Evolutionary conservation across 2,888 invertebrate species (phyloP), one percentile per base, ranked within the genome.

Genomic region (Adela reaumurella): DNA sequence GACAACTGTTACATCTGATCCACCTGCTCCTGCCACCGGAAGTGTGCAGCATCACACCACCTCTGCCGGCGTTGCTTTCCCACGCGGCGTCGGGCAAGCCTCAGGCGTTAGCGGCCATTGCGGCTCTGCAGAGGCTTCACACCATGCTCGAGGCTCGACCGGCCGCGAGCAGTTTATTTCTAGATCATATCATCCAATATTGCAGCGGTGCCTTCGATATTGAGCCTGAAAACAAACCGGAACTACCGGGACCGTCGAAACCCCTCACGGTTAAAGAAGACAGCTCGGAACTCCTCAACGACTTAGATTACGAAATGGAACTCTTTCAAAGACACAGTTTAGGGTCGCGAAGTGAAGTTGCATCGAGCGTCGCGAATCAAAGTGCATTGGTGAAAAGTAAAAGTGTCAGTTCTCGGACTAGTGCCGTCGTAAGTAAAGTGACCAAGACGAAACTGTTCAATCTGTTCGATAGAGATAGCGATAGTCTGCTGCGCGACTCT

Each of bases 11-110:
- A 59, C 91, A 94, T 71, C 81, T 97, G 65, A 89, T 90, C 61
- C 92, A 94, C 70, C 82, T 87, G 47, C 83, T 94, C 58, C 79
- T 97, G 64, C 97, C 97, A 48, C 85, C 92, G 46, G 93, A 94
- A 66, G 89, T 92, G 61, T 90, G 89, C 68, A 88, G 89, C 64
- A 82, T 89, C 51, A 88, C 89, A 49, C 90, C 94, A 17, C 89
- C 94, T 17, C 76, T 97, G 59, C 94, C 96, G 6, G 84, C 88
- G 53, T 76, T 97, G 48, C 79, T 95, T 62, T 84, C 88, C 2
- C 87, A 91, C 59, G 94, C 94, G 3, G 84, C 91, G 28, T 81
- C 81, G 47, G 88, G 88, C n/a, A 84, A 86, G 61, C 89, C 90
- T 46, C 89, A 88, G 62, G 95, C 95, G 0, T 78, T 90, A 52